Evolutionary conservation across 1,140 invertebrate genomes (phyloP).

Genomic region (Schlechtendalia chinensis): DNA sequence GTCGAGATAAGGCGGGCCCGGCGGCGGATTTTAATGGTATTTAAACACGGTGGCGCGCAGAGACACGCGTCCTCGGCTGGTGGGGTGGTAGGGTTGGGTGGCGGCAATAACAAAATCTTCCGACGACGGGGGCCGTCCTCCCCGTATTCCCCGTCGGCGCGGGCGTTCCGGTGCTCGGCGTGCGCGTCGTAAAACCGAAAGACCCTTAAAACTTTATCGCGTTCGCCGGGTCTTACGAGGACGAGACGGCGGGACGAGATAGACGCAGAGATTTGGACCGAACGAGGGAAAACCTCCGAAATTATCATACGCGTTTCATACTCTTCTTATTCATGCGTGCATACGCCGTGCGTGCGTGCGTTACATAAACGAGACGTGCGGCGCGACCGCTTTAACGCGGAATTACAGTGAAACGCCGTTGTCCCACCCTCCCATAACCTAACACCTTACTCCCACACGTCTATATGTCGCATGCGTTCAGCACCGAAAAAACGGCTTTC

Average conservation of each 20-base stretch:
- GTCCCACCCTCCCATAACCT: neutral
- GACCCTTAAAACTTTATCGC: constrained; percentile 47
- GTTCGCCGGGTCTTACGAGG: constrained; percentile 2
- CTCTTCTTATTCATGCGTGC: neutral
- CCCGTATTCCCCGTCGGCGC: neutral
- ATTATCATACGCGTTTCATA: neutral
- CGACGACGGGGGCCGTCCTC: neutral
- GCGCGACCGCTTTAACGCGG: neutral
- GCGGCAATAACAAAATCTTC: constrained; percentile 44
- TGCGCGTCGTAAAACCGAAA: constrained; percentile 31
- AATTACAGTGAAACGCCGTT: neutral
- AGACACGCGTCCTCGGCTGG: too few species aligned
- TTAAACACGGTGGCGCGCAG: too few species aligned
- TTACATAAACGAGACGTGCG: neutral
- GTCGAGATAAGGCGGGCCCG: constrained; percentile 45
- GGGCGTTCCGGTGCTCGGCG: neutral
- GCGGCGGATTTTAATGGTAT: constrained; percentile 42
- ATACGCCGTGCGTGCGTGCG: neutral
- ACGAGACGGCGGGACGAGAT: neutral
- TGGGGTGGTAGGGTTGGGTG: neutral
- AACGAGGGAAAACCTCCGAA: constrained; percentile 15
- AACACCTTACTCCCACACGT: neutral
- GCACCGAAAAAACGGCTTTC: neutral
- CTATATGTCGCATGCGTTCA: neutral
- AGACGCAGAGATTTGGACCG: neutral